Conservation (phyloP, 2,888 invertebrate genomes). For the Lottia gigantea region DNA sequence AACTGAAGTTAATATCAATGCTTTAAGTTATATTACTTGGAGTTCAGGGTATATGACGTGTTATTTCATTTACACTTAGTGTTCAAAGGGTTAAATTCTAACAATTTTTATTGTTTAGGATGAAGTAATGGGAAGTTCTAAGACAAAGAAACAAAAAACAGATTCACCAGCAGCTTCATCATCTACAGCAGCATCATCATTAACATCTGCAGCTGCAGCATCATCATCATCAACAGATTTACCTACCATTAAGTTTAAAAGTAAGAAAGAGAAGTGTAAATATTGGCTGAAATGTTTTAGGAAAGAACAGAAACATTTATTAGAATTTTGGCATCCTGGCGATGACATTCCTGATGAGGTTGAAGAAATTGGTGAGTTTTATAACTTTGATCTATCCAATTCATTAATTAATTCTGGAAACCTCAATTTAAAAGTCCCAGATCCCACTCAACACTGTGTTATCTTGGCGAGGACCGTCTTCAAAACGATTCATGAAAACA, state of each 20-base stretch:
- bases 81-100: too few species aligned
- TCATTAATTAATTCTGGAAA: too few species aligned
- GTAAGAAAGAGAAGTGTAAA: constrained; percentile 70
- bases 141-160: constrained; percentile 19
- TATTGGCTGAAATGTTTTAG: constrained; percentile 76
- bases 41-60: too few species aligned
- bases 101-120: background rate
- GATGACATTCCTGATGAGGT: constrained; percentile 71
- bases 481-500: too few species aligned
- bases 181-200: constrained; percentile 10
- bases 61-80: too few species aligned
- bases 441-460: too few species aligned
- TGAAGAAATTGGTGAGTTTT: background rate
- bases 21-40: too few species aligned
- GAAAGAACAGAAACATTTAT: constrained; percentile 74
- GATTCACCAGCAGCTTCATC: constrained; percentile 14
- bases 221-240: constrained; percentile 17
- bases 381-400: background rate
- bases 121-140: constrained; percentile 6
- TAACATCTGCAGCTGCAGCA: background rate
- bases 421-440: too few species aligned
- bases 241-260: constrained; percentile 7
- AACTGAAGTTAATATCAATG: too few species aligned
- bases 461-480: too few species aligned
- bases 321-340: constrained; percentile 75